A percentile compares a stretch with the other conserved stretches of the same genome.
Conservation (phyloP, 2,797 vertebrate genomes). For the Halcyon smyrnensis region DNA sequence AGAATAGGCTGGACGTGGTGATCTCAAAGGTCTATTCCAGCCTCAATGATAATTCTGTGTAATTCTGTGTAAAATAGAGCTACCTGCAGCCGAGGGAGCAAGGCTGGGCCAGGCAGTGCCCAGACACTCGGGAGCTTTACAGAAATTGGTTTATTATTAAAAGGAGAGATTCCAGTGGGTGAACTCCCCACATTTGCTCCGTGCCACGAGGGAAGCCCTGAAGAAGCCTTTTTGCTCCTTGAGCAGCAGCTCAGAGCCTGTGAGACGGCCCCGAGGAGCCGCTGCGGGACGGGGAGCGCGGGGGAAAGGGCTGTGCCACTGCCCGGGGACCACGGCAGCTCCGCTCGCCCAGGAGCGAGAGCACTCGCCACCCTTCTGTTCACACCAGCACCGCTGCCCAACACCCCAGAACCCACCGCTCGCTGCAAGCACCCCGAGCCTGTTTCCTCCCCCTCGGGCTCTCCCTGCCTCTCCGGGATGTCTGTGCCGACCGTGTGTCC, state of each 20-base stretch:
- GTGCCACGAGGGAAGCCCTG: no score
- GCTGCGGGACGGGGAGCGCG: no score
- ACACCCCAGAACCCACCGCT: neutral
- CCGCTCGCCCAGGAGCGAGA: neutral
- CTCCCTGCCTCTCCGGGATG: neutral
- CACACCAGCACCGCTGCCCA: rapidly evolving
- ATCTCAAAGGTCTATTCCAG: no score
- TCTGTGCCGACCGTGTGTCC: rapidly evolving
- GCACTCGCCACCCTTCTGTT: rapidly evolving
- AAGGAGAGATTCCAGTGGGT: neutral
- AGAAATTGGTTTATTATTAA: rapidly evolving
- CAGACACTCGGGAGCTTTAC: rapidly evolving
- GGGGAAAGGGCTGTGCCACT: neutral
- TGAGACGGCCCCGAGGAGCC: no score
- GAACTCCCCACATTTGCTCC: rapidly evolving
- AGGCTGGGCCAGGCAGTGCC: neutral
- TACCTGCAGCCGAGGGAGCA: no score
- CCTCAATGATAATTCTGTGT: no score
- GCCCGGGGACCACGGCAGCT: rapidly evolving
- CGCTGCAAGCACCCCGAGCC: rapidly evolving
- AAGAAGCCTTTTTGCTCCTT: no score
- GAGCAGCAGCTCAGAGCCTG: no score
- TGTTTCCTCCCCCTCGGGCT: neutral
- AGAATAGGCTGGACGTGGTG: neutral
- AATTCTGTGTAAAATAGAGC: neutral